Base-by-base conservation (phyloP, 1,140 invertebrate species). In the Drosophila subobscura region DNA sequence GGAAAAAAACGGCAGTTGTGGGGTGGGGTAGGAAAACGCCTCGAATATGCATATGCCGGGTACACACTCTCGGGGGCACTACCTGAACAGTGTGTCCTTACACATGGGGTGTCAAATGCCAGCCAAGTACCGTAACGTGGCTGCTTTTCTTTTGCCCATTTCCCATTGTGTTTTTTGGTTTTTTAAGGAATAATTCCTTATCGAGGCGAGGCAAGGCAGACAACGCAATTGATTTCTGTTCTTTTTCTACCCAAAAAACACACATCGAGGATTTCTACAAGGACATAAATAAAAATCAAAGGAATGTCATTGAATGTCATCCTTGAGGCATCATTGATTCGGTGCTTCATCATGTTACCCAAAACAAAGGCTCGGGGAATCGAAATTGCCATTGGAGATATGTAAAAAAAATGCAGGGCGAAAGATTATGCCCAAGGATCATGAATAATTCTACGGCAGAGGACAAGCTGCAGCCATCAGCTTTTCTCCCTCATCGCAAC, bases 161-260 rank as follows among this genome's bases (percentile, higher is more conserved):
- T 55, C 12, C 76, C 45, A 73, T 86, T 85, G 73, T 86, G 60
- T 27, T 12, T 55, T 20, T 20, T 20, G 16, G 58, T 77, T 81
- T 80, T 80, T 74, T 63, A 77, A 78, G 60, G 66, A 77, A 71
- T 29, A 78, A 66, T 85, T 77, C 53, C 77, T 84, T 84, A 84
- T 73, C 77, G 73, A 59, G 44, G 37, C 41, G 1, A 37, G 33
- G 29, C 8, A 1, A 56, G 61, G 40, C 60, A 68, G 80, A 77
- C 81, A 85, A 72, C 83, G 81, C 83, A 86, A 86, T 86, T 86
- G 81, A 86, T 86, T 86, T 85, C 63, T 72, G 59, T 74, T 65
- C 77, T 85, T 85, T 33, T 85, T 85, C 68, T 88, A 78, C 65
- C 77, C 78, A 67, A 86, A 86, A 77, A 68, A 76, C 14, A 61